Evolutionary conservation across 2,888 invertebrate genomes (phyloP), one percentile per base, ranked within the genome.

Genomic region (Pyralis farinalis): DNA sequence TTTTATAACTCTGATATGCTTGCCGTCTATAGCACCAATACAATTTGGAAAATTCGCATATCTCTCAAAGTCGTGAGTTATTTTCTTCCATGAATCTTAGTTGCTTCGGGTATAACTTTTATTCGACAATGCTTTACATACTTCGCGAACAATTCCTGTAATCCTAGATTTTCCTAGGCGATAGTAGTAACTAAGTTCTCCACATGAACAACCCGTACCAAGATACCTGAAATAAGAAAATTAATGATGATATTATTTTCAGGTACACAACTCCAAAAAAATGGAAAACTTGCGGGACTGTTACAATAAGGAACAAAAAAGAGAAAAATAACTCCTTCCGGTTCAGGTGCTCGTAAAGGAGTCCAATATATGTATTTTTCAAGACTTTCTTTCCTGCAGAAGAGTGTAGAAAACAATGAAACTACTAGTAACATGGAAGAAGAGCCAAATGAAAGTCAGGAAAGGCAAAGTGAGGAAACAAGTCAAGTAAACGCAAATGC

Each of bases 41-140:
- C 48, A 48, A 43, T 63, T 49, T 11, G 65, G 62, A 53, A 68
- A 68, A 39, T 62, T 55, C 37, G 58, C 48, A 37, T 40, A 47
- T 44, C 32, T 46, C 28, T 57, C 39, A 50, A 56, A 65, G 31
- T 49, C 51, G 37, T 40, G n/a, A 34, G 56, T 50, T 31, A 59
- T 56, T 37, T 37, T 38, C 40, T 50, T 43, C 62, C 56, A 63
- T 27, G 47, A 37, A 40, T 54, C 51, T 51, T 49, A 39, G 53
- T 48, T 32, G 56, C 45, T 46, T 45, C 39, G 33, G 37, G 40
- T 46, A 51, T 46, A 33, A 11, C 10, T 11, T 11, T 30, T 46
- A 29, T 50, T 45, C 62, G 63, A 68, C 44, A 66, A 49, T 37
- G 45, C 51, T 42, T 49, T 7, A 30, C 30, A 30, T 7, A 30